Evolutionary conservation across 1,140 invertebrate genomes (phyloP), one percentile per base, ranked within the genome.

Genomic region (Temnothorax curvispinosus): DNA sequence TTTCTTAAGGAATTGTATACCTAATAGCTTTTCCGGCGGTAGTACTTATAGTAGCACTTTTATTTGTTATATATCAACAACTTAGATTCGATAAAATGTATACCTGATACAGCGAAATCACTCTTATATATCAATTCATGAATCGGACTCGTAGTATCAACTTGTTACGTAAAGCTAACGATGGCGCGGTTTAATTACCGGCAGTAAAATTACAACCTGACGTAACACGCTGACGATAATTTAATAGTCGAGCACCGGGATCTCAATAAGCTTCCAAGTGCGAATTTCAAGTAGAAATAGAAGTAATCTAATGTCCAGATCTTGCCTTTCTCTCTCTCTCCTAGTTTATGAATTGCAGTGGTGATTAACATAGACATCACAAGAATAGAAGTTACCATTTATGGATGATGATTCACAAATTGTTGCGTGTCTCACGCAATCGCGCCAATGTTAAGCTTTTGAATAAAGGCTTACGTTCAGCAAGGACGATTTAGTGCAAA

Each of bases 121-220:
- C 27, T 47, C 21, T 75, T 84, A 21, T 21, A 21, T 21, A 44
- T 81, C 18, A 35, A 71, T 41, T 52, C 44, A 9, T n/a, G 2
- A 60, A 67, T 80, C 38, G 15, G 2, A 44, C 47, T 44, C 15
- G 32, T 9, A 13, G 11, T 38, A 44, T 76, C 54, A 64, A 56
- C 56, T 87, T 44, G 35, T 88, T 85, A 38, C 21, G 64, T 56
- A 88, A 85, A 75, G 15, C 27, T 38, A 58, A 88, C 67, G 87
- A 87, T 21, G 74, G 38, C 56, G 54, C 35, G 32, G 47, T 18
- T 84, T 88, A 75, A 88, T 88, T 54, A 65, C 18, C 15, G 6
- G 11, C 21, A 47, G 9, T 44, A 62, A 69, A 56, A 87, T 69
- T 84, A 74, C 44, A 21, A 54, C 21, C 21, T n/a, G n/a, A 35